phyloP scores from a whole-genome alignment of 2,888 invertebrate genomes.

The Orchesella flavescens region DNA sequence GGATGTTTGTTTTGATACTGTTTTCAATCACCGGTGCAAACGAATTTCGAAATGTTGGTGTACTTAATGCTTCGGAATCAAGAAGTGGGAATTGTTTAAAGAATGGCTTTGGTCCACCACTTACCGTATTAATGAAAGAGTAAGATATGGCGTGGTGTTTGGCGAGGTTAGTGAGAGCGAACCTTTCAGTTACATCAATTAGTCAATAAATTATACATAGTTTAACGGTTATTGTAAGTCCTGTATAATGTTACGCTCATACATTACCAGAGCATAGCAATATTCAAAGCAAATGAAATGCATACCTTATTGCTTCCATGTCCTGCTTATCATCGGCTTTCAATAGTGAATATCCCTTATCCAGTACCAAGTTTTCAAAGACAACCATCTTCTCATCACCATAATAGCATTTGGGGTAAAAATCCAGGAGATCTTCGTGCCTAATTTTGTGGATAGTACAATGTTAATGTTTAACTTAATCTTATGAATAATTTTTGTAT shows the following conservation, averaged over 20 bases:
- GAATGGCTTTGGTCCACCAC: constrained; percentile 39
- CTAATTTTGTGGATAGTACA: too few species aligned
- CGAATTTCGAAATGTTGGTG: background rate
- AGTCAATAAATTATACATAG: too few species aligned
- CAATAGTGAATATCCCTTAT: constrained; percentile 46
- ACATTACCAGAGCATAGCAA: too few species aligned
- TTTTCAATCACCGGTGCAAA: constrained; percentile 29
- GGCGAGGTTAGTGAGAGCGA: constrained; percentile 34
- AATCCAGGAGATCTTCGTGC: constrained; percentile 15
- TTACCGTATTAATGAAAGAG: constrained; percentile 25
- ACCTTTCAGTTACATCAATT: constrained; percentile 9
- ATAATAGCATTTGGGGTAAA: constrained; percentile 63
- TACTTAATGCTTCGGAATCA: background rate
- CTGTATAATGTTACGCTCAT: too few species aligned
- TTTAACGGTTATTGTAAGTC: too few species aligned
- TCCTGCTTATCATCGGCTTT: constrained; percentile 41
- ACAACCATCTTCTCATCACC: constrained; percentile 58
- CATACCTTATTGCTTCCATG: constrained; percentile 52
- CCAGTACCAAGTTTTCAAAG: constrained; percentile 53
- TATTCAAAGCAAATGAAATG: too few species aligned
- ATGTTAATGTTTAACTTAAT: too few species aligned
- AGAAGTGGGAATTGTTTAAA: constrained; percentile 23
- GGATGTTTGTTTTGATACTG: constrained; percentile 7
- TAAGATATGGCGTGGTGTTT: constrained; percentile 50
- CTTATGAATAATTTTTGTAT: too few species aligned